Base-by-base conservation (phyloP, 2,888 invertebrate genomes). In the Drosophila tripunctata region DNA sequence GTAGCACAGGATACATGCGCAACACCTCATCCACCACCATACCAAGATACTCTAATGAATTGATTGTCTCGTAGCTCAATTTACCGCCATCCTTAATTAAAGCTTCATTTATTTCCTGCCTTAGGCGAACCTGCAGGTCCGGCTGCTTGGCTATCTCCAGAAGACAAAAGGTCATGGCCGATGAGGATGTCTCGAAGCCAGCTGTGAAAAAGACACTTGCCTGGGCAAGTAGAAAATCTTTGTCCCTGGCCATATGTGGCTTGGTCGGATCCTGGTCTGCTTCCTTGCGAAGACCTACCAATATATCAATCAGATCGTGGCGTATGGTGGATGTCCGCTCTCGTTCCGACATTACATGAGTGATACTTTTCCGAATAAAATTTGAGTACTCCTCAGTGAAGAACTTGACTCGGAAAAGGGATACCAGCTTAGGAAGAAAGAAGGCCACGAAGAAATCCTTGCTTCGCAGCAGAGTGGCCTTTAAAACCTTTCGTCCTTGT, bases 291-390 rank as follows among this genome's bases (percentile, higher is more conserved):
- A 93, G 61, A 1, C 90, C 89, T 27, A 93, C 84, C 8, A 93
- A 75, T 3, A 92, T 73, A 70, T 93, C 93, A 36, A 93, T 91
- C 1, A 93, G 89, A 78, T 93, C 93, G 48, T 92, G 91, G 7
- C 92, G 88, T 6, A 85, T 85, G 0, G 70, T 48, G 3, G 91
- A 92, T 3, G 88, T 89, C 8, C 89, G 77, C 51, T 91, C 90
- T 2, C 93, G 88, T 8, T 91, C 88, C 0, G 79, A 48, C 40
- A 93, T 91, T 0, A 92, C 91, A 2, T 91, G 87, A 60, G 85
- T 88, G 2, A 93, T 91, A 0, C 89, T 86, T 0, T 62, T 64
- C 0, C 91, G 84, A 4, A 93, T 51, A 61, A 92, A 93, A 6
- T 75, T 65, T 0, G 87, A 64, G 17, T 84, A 84, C 8, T 90